Evolutionary conservation across 2,797 vertebrate genomes (phyloP), one percentile per base, ranked within the genome.

Genomic region (Helostoma temminkii): DNA sequence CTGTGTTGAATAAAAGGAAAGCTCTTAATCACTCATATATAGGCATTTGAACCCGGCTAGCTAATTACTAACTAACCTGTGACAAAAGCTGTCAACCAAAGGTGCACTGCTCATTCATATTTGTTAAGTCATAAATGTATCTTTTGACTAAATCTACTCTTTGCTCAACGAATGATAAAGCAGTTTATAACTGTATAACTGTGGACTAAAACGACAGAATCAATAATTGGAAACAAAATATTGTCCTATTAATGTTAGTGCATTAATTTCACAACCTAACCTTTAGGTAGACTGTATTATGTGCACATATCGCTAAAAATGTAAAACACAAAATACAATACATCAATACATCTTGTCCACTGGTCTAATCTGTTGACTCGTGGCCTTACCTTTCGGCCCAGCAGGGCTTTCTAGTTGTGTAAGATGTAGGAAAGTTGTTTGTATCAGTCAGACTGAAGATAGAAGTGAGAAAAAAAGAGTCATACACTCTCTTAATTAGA

Each of bases 361-460:
- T 47, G 32, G 18, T 18, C 19, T 59, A 30, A 59, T 46, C 32
- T 48, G 21, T 37, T 66, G 24, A 71, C 46, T 30, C 26, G 70
- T 60, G 19, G 60, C 85, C 90, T 94, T 93, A 96, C 91, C 93
- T 96, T 90, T 88, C 89, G 72, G 91, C 93, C 84, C 93, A 91
- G 89, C 80, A 90, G 86, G 92, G 93, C 84, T 82, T 88, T 63
- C 1, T 28, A 90, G 93, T 85, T 75, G 91, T 85, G 88, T 91
- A 91, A 92, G 89, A 79, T 67, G 93, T 74, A 73, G 89, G 77
- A 68, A 80, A 88, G 78, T 70, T 86, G 81, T 80, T 92, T 82
- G 72, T 71, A 75, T 95, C 93, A 76, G 92, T 88, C 83, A 86
- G 86, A 93, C 91, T 95, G 89, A 81, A 91, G 84, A 91, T 68